These are phyloP conservation scores for Rhineura floridana DNA, from an alignment of 2,113 vertebrate genomes.

Conservation along the genomic window DNA sequence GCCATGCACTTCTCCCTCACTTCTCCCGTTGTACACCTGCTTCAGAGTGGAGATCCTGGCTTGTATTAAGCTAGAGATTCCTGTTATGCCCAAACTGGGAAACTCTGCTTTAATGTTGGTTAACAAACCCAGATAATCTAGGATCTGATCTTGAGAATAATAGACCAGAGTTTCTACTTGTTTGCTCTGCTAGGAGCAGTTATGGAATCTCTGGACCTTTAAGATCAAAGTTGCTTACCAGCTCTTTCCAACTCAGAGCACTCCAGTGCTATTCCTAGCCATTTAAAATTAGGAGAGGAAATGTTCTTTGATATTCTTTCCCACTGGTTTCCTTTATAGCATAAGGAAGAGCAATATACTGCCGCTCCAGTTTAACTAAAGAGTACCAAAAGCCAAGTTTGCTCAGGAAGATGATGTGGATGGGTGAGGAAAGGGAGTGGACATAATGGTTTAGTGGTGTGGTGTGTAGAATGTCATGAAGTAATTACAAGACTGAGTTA, in stretches of 20 bases:
- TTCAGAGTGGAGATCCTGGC: background rate
- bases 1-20: background rate
- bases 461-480: background rate
- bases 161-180: background rate
- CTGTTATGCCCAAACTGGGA: background rate
- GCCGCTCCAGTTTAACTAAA: background rate
- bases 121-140: background rate
- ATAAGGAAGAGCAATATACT: background rate
- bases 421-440: background rate
- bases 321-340: background rate
- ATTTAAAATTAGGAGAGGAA: background rate
- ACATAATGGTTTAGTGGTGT: background rate
- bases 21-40: background rate
- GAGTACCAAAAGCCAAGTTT: background rate
- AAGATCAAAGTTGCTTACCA: background rate
- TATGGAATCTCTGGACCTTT: background rate
- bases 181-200: background rate
- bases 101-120: background rate
- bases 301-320: background rate
- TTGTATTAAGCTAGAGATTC: background rate
- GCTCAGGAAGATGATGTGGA: background rate
- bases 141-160: background rate
- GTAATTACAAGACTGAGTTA: background rate
- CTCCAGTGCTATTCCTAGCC: background rate
- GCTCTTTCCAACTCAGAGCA: background rate